Evolutionary conservation across 2,113 vertebrate genomes (phyloP), one percentile per base, ranked within the genome.

Genomic region (Ochotona princeps): DNA sequence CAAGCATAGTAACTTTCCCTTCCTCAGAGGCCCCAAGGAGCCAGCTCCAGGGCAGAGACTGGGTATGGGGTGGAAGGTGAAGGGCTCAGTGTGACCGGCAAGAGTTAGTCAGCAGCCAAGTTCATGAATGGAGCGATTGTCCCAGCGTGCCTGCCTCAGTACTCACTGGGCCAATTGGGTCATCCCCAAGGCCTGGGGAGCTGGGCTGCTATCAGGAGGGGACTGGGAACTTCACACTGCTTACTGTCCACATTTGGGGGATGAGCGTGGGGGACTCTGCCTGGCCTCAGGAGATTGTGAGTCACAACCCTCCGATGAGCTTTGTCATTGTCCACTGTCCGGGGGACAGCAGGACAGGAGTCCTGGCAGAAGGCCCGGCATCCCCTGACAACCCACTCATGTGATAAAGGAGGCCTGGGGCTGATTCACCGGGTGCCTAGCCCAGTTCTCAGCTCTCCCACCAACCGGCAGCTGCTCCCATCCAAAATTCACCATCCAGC

Each of bases 71-170:
- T 83, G 61, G 85, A 85, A 92, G 93, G 70, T 92, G 72, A 92
- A 81, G 78, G 92, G 83, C 74, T 63, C 83, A 63, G 93, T 6
- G 6, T 95, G 94, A 90, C 89, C 44, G 51, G 79, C 86, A 84
- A 67, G 72, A 83, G 67, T 97, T 96, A 97, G 96, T 97, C 97
- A 97, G 95, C 92, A n/a, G 74, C 0, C 67, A 30, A 28, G 49
- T 10, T 91, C 78, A 94, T 97, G 95, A 97, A 97, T 94, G 92
- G 87, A 89, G 30, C 81, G 65, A 96, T 96, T 97, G 97, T 97
- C 61, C 2, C 0, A 61, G 38, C 38, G 38, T 44, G 38, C 38
- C 38, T 6, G 83, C 63, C 47, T 78, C 92, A 87, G 96, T 97
- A 91, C 93, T 96, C 94, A 94, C 94, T 28, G 26, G 72, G 92